Evolutionary conservation across 2,888 invertebrate species (phyloP).

Genomic region (Microplitis manilae): DNA sequence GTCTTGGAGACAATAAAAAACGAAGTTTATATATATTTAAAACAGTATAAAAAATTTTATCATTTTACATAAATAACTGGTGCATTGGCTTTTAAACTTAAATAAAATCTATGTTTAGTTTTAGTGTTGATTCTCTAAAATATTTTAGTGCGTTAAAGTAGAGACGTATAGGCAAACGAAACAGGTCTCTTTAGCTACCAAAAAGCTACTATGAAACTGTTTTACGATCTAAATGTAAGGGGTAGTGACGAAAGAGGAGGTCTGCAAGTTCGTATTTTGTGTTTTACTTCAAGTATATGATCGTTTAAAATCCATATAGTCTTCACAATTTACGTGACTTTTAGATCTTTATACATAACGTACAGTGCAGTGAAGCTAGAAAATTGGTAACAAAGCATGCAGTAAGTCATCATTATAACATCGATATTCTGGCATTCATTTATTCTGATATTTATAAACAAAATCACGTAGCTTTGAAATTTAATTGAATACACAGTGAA

Average conservation of each 20-base stretch:
- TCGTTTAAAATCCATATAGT: conserved; percentile 13
- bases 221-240: conserved; percentile 46
- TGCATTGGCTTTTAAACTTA: no score
- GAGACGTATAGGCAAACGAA: conserved; percentile 17
- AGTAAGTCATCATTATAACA: no score
- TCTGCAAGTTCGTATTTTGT: conserved; percentile 4
- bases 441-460: not conserved
- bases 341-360: not conserved
- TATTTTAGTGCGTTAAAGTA: not conserved
- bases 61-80: no score
- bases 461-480: not conserved
- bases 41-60: no score
- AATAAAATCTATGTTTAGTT: no score
- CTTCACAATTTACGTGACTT: conserved; percentile 18
- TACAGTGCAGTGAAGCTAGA: not conserved
- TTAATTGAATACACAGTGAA: not conserved
- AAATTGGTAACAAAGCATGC: not conserved
- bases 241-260: conserved; percentile 13
- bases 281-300: not conserved
- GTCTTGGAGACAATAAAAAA: no score
- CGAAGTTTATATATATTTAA: no score
- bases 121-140: not conserved
- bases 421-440: not conserved
- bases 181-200: conserved; percentile 41
- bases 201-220: conserved; percentile 31